These are phyloP conservation scores for Thaumetopoea pityocampa DNA, from an alignment of 1,140 invertebrate species.

Conservation along the genomic window DNA sequence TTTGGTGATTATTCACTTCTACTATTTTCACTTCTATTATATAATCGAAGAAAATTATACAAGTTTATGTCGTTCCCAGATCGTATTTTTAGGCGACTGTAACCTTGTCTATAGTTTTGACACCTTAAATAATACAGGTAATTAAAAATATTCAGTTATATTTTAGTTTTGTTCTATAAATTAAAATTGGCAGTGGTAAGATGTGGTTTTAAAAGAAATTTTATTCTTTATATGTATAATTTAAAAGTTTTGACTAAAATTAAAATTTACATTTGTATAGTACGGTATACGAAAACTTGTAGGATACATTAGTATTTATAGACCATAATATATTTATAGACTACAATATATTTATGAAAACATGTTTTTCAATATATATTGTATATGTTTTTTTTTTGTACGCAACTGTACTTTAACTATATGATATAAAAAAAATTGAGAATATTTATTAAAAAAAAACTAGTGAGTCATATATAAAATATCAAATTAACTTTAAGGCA, in stretches of 20 bases:
- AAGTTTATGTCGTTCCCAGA: slow-evolving; percentile 4
- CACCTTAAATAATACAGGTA: slow-evolving; percentile 26
- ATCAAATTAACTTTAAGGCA: too few relatives aligned
- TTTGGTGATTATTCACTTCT: too few relatives aligned
- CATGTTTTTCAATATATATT: too few relatives aligned
- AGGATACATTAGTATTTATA: slow-evolving; percentile 4
- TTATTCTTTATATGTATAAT: slow-evolving; percentile 8
- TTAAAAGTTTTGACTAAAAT: slow-evolving; percentile 14
- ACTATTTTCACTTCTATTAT: too few relatives aligned
- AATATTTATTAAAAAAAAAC: too few relatives aligned
- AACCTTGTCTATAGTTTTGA: too few relatives aligned
- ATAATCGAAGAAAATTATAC: too few relatives aligned
- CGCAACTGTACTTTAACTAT: too few relatives aligned
- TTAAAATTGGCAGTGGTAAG: slow-evolving; percentile 38
- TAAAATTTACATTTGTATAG: slow-evolving; percentile 12
- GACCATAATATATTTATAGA: not conserved
- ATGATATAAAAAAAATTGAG: too few relatives aligned
- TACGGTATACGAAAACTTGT: slow-evolving; percentile 23
- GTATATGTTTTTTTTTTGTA: too few relatives aligned
- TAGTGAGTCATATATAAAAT: too few relatives aligned
- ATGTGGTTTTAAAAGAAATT: slow-evolving; percentile 4
- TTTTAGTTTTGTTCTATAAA: slow-evolving; percentile 18
- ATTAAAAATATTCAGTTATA: slow-evolving; percentile 34
- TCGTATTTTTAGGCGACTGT: too few relatives aligned
- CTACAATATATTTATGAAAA: slow-evolving; percentile 8